phyloP scores from a whole-genome alignment of 2,888 invertebrate genomes.

The Icerya purchasi region DNA sequence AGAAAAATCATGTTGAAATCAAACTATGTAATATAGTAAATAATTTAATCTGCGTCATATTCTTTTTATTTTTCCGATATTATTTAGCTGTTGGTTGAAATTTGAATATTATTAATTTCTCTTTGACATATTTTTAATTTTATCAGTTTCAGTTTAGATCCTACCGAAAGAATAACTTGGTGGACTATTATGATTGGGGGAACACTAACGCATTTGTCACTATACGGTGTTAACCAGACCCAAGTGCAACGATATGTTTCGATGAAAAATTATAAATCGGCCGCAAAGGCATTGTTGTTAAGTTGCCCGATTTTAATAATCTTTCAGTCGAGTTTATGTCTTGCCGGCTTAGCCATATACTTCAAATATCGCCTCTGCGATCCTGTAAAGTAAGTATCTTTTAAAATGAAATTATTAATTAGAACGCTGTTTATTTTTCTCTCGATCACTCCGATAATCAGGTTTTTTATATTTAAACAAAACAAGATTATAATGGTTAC shows the following conservation, averaged over 20 bases:
- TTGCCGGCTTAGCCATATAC: conserved; percentile 63
- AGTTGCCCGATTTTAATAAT: conserved; percentile 56
- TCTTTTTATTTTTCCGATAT: too few species aligned
- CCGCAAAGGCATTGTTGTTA: conserved; percentile 53
- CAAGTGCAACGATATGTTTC: conserved; percentile 36
- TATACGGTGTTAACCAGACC: conserved; percentile 75
- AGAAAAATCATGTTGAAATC: too few species aligned
- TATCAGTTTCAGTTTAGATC: conserved; percentile 49
- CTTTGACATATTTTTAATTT: too few species aligned
- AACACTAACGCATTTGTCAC: conserved; percentile 48
- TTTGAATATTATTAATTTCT: too few species aligned
- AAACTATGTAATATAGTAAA: too few species aligned
- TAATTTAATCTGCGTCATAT: too few species aligned
- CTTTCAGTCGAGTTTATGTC: conserved; percentile 46
- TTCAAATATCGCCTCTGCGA: conserved; percentile 66
- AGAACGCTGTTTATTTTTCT: too few species aligned
- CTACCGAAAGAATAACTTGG: conserved; percentile 62
- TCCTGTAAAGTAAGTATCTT: conserved; percentile 36
- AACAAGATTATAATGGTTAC: too few species aligned
- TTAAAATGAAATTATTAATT: neutral
- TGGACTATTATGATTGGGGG: conserved; percentile 66
- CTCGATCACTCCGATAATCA: too few species aligned
- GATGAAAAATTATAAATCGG: conserved; percentile 37
- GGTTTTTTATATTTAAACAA: too few species aligned
- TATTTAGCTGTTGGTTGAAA: too few species aligned